A percentile compares a stretch with the other conserved stretches of the same genome.
phyloP scores from a whole-genome alignment of 2,113 vertebrate genomes.

The Chloroceryle aenea region DNA sequence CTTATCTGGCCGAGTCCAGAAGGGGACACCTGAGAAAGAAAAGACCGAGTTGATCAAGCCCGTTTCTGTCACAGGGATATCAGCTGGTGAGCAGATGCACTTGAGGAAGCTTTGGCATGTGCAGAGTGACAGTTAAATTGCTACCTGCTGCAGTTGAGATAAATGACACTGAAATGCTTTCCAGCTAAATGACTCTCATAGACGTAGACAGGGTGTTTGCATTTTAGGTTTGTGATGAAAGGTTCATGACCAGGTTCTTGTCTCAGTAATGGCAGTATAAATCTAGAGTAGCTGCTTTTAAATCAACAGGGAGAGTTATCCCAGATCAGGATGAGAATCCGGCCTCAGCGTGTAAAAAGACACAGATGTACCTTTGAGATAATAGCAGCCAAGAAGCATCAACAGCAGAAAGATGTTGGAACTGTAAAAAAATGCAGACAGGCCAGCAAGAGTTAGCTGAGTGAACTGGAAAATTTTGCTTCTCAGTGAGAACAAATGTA shows the following conservation, averaged over 20 bases:
- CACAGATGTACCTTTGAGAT: constrained; percentile 4
- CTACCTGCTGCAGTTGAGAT: constrained; percentile 48
- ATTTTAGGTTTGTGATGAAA: constrained; percentile 41
- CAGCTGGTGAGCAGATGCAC: constrained; percentile 37
- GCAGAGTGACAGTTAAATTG: constrained; percentile 38
- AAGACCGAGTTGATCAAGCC: not conserved
- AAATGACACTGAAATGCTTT: constrained; percentile 45
- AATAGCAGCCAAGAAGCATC: not conserved
- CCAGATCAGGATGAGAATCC: constrained; percentile 9
- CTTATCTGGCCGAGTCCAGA: constrained; percentile 89
- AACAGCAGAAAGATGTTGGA: constrained; percentile 9
- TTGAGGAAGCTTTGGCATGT: constrained; percentile 14
- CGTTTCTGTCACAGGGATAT: not conserved
- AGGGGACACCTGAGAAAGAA: constrained; percentile 82
- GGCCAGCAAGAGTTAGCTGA: constrained; percentile 5
- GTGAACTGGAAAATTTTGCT: not conserved
- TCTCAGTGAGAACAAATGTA: not conserved
- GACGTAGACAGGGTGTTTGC: not conserved
- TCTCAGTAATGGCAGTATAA: not conserved
- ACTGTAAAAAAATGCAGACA: not conserved
- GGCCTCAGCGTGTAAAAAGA: not conserved
- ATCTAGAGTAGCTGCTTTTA: constrained; percentile 39
- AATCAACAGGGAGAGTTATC: constrained; percentile 4
- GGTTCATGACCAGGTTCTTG: constrained; percentile 35
- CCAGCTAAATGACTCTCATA: constrained; percentile 31